Base-by-base conservation (phyloP, 2,888 invertebrate species). In the Caradrina clavipalpis region DNA sequence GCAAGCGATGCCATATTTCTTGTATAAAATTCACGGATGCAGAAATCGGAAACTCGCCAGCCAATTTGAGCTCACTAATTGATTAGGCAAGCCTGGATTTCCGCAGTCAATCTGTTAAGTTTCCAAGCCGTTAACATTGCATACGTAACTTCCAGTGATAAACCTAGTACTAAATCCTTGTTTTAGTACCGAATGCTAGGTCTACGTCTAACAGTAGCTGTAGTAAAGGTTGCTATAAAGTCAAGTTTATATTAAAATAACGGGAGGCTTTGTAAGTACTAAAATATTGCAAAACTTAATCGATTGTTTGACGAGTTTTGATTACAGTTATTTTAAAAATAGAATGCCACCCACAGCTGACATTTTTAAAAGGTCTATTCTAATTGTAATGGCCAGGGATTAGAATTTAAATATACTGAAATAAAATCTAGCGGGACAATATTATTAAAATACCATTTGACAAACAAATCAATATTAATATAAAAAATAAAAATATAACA, bases 111-210 rank as follows among this genome's bases (percentile, higher is more conserved):
- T 55, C 22, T 45, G 22, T 55, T 50, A 21, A 39, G 42, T 76
- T 69, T 69, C 47, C 45, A 8, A 69, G 17, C 50, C 42, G 55
- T 73, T 73, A 59, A 35, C 70, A 49, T 69, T 55, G 68, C 69
- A 45, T 26, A 49, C 19, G 19, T 49, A 55, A 47, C 53, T 58
- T 35, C 10, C 45, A 75, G 17, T 50, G 2, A 22, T 64, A 42
- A 26, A 26, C 26, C 26, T 26, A 26, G 26, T 26, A 26, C 26
- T 26, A 26, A 26, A 26, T 3, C 1, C 6, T 21, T 21, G 3
- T 53, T 57, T 68, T 31, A 31, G 42, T 42, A 15, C 0, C 15
- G 4, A 42, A 42, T 13, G 15, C 13, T 42, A 2, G 42, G 15
- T 15, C 42, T 15, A 42, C 4, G 15, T 42, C 13, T 31, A 31